Evolutionary conservation across 64 coral and sea anemone species (phyloP).

Genomic region (Porites lutea): DNA sequence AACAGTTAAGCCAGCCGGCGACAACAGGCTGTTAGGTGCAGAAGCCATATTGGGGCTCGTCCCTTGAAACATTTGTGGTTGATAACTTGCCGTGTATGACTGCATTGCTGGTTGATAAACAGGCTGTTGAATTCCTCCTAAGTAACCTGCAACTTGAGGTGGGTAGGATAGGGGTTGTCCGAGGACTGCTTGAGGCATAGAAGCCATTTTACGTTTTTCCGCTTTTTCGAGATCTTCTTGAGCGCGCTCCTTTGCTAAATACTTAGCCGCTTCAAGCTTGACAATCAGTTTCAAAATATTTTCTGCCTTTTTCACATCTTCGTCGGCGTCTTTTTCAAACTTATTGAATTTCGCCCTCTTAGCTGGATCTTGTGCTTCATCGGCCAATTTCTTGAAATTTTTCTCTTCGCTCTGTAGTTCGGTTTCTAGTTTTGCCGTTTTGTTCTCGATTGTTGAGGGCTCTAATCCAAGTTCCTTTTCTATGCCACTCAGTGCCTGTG

Average conservation of each 20-base stretch:
- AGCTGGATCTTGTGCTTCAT: constrained; percentile 1
- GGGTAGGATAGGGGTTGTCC: not conserved
- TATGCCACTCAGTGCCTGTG: constrained; percentile 47
- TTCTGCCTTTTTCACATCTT: constrained; percentile 65
- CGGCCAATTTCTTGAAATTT: constrained; percentile 51
- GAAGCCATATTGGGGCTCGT: constrained; percentile 4
- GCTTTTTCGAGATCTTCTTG: constrained; percentile 47
- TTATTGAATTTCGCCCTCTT: constrained; percentile 60
- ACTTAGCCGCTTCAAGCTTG: constrained; percentile 68
- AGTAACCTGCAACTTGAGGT: constrained; percentile 16
- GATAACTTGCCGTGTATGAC: constrained; percentile 48
- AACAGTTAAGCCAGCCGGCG: not conserved
- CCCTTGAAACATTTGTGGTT: constrained; percentile 28
- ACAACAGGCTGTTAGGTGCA: not conserved
- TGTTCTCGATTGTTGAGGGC: constrained; percentile 19
- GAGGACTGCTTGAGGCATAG: not conserved
- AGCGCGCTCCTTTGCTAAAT: constrained; percentile 64
- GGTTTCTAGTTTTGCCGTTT: constrained; percentile 53
- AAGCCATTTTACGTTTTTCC: constrained; percentile 43
- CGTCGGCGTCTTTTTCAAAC: constrained; percentile 66
- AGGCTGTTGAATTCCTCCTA: constrained; percentile 12
- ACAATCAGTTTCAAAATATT: constrained; percentile 69
- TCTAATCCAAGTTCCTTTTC: constrained; percentile 66
- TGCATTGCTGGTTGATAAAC: constrained; percentile 36
- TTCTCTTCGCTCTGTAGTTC: constrained; percentile 52